Base-by-base conservation (phyloP, 2,797 vertebrate genomes). In the Myiotriccus ornatus region DNA sequence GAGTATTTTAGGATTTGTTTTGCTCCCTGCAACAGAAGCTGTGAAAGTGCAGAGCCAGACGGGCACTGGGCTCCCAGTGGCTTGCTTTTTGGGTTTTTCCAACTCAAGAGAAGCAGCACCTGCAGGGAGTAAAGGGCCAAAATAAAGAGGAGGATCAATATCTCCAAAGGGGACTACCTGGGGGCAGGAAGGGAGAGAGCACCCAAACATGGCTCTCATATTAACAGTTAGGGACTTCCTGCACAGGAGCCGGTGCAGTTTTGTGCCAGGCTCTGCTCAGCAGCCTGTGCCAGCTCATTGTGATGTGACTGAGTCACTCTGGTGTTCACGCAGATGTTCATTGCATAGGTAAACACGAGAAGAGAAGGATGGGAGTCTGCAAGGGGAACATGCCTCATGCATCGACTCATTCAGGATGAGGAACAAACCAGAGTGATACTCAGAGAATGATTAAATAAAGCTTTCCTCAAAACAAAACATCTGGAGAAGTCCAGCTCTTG, bases 21-120 rank as follows among this genome's bases (percentile, higher is more conserved):
- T 91, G 28, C 44, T 81, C 67, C 18, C 43, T 91, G 50, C 43
- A 91, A 63, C 30, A 92, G 68, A 83, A 95, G 50, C 80, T 82
- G 44, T 1, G 19, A 23, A 73, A 64, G 50, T 21, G 62, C 69
- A 44, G 69, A 71, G 57, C 39, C 55, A 65, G 64, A 16, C 0
- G 0, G 74, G 85, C 53, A 0, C 37, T 0, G 30, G 67, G 82
- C 18, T 21, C 19, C 21, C 69, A 2, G 30, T 64, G 34, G 16
- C 65, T 91, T 49, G 6, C 82, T 96, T 87, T 83, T 12, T 69
- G 73, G n/a, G 62, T 32, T 92, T 95, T 93, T 78, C 92, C 95
- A 95, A 19, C 52, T 49, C 68, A 34, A 46, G 55, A 89, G 46
- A 71, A 94, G 82, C 75, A 92, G 57, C 91, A 95, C 62, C 76